Base-by-base conservation (phyloP, 2,797 vertebrate species). In the Coreius guichenoti region DNA sequence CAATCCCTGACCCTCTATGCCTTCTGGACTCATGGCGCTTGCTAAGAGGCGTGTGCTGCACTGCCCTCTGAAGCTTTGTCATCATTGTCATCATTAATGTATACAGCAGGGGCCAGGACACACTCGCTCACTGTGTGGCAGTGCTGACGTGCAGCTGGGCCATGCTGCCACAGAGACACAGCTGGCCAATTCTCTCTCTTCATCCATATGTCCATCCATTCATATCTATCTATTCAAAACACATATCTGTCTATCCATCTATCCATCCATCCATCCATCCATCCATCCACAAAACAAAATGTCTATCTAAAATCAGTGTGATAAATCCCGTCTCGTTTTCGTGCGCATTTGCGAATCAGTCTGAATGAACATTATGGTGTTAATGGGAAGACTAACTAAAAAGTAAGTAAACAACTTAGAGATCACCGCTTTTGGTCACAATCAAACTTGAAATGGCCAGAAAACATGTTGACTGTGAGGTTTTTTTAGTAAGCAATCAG, bases 1-100 rank as follows among this genome's bases (percentile, higher is more conserved):
- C 65, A 78, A 79, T 70, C 16, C 29, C 13, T 84, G 76, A 85
- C 76, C 75, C 76, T 7, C 8, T 16, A 36, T 73, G 39, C 26
- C 51, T 78, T 84, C 75, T 43, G 56, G 13, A 69, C n/a, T 73
- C 68, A 68, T 51, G 56, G 26, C 0, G 8, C 77, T 79, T 29
- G 43, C 77, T 58, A n/a, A 51, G 63, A 70, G 43, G 6, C 8
- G 14, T 47, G 72, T 72, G 80, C 69, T 80, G 39, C 80, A 75
- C 67, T 83, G 80, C 47, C 61, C 81, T 56, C 49, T 14, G 6
- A 73, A 51, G 58, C 76, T 83, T 69, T 79, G 70, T 68, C 45
- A 79, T 87, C 83, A 85, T 82, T 84, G 80, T 69, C 85, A 82
- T 73, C 86, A 73, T 83, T 86, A 86, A 83, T 86, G 75, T 58